Conservation (phyloP, 2,888 invertebrate species). For the Drosophila borborema region DNA sequence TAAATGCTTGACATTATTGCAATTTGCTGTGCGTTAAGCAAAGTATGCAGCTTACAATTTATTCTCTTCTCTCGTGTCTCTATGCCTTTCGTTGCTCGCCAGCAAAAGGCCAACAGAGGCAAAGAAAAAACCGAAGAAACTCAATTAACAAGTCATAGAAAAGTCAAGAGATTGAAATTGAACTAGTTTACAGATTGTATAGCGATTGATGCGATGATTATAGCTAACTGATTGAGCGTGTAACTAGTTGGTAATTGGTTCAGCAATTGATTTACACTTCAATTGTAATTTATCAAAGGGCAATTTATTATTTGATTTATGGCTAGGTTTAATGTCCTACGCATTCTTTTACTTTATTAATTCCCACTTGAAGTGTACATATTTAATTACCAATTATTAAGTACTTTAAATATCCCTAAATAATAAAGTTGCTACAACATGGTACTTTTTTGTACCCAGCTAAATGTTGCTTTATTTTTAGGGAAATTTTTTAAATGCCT, state of each 20-base stretch:
- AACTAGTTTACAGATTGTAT: neutral
- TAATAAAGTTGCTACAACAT: no score
- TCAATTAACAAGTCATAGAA: slow-evolving; percentile 24
- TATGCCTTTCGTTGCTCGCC: neutral
- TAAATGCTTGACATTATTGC: slow-evolving; percentile 59
- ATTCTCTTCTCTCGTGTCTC: neutral
- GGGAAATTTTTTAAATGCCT: no score
- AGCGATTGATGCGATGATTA: neutral
- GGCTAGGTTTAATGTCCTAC: no score
- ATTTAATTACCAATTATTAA: no score
- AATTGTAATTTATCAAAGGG: neutral
- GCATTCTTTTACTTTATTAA: no score
- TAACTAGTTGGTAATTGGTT: neutral
- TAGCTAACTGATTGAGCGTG: neutral
- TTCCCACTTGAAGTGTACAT: no score
- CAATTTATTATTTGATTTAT: neutral
- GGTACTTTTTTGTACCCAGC: no score
- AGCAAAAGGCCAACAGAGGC: neutral
- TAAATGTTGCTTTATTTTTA: no score
- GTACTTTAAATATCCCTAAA: no score
- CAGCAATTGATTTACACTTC: neutral
- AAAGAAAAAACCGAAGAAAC: slow-evolving; percentile 1
- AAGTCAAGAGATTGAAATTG: neutral
- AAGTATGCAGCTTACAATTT: slow-evolving; percentile 44
- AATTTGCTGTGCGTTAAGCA: slow-evolving; percentile 45